These are phyloP conservation scores for Patella depressa DNA, from an alignment of 2,888 invertebrate species.

Conservation along the genomic window DNA sequence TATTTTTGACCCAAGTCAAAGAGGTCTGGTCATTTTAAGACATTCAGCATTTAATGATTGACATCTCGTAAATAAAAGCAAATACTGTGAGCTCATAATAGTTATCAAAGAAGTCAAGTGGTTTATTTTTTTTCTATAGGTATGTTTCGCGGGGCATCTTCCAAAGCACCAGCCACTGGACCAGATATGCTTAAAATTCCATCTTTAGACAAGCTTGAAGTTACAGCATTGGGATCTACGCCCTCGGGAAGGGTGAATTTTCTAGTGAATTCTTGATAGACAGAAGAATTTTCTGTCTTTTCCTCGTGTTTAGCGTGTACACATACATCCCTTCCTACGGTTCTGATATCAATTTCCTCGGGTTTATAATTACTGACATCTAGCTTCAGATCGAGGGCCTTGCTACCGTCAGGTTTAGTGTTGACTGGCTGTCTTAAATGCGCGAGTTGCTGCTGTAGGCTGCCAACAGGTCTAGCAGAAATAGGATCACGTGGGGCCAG, in stretches of 20 bases:
- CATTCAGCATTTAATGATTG: too few species aligned
- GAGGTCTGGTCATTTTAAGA: too few species aligned
- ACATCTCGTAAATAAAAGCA: too few species aligned
- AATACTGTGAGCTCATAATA: too few species aligned
- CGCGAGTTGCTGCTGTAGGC: conserved; percentile 17
- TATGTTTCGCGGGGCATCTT: conserved; percentile 21
- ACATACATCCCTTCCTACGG: conserved; percentile 92
- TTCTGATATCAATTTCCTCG: conserved; percentile 98
- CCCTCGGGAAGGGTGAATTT: conserved; percentile 97
- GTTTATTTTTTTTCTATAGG: conserved; percentile 4
- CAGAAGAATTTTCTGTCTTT: conserved; percentile 95
- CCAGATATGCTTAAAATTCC: conserved; percentile 97
- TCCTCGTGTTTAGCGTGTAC: conserved; percentile 99
- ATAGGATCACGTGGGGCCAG: conserved; percentile 20
- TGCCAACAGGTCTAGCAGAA: neutral
- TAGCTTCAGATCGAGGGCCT: conserved; percentile 69
- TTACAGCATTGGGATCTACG: conserved; percentile 95
- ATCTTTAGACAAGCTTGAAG: conserved; percentile 94
- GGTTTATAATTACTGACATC: conserved; percentile 95
- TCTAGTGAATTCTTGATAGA: conserved; percentile 97
- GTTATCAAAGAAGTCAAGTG: too few species aligned
- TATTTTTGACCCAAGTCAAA: too few species aligned
- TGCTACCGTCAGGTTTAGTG: conserved; percentile 28
- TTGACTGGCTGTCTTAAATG: conserved; percentile 22
- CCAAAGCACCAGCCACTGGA: conserved; percentile 73